Evolutionary conservation across 1,140 invertebrate genomes (phyloP).

Genomic region (Diorhabda carinulata): DNA sequence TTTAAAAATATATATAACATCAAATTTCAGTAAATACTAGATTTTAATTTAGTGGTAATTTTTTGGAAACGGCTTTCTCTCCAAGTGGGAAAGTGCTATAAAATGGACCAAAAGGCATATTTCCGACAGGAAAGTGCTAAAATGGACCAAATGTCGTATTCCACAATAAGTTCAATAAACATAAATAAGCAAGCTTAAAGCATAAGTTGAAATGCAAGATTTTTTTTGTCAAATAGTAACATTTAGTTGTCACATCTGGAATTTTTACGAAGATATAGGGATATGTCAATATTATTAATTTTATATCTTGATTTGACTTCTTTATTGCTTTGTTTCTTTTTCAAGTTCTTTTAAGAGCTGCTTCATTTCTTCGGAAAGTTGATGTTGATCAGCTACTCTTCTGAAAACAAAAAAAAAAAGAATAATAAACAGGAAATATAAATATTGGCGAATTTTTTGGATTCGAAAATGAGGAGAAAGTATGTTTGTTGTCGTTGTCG

Average conservation of each 20-base stretch:
- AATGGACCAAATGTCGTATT: conserved; percentile 10
- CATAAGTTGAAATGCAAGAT: not conserved
- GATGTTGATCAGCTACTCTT: conserved; percentile 40
- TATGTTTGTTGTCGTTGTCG: too few relatives aligned
- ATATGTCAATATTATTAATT: conserved; percentile 2
- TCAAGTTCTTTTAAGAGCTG: conserved; percentile 44
- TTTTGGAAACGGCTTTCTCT: conserved; percentile 5
- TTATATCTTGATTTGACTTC: not conserved
- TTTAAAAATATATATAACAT: conserved; percentile 12
- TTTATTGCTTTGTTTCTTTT: conserved; percentile 45
- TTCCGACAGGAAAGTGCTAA: conserved; percentile 16
- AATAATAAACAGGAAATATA: too few relatives aligned
- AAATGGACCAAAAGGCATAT: conserved; percentile 1
- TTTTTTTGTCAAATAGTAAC: not conserved
- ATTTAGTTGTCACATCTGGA: conserved; percentile 10
- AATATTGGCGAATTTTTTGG: too few relatives aligned
- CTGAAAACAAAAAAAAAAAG: conserved; percentile 31
- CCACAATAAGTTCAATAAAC: not conserved
- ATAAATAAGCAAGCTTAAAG: not conserved
- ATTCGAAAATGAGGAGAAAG: too few relatives aligned
- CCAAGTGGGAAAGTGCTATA: not conserved
- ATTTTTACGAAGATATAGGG: conserved; percentile 2
- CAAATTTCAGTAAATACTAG: conserved; percentile 8
- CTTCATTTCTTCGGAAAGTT: conserved; percentile 47
- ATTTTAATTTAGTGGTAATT: conserved; percentile 1